A percentile compares a stretch with the other conserved stretches of the same genome.
Conservation (phyloP, 2,797 vertebrate species). For the Chromis chromis region DNA sequence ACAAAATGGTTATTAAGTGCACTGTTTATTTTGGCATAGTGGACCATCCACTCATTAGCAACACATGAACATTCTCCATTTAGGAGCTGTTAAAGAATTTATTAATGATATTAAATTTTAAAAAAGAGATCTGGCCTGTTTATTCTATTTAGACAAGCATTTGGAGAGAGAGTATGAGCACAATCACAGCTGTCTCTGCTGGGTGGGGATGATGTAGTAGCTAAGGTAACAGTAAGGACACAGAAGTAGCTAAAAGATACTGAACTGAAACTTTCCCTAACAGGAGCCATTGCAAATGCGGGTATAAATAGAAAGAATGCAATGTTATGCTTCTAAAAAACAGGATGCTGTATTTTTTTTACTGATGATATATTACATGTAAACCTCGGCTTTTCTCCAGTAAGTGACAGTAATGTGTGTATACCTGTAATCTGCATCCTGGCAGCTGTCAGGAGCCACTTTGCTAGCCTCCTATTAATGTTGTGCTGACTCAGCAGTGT, state of each 20-base stretch:
- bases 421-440: constrained; percentile 45
- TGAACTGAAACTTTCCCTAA: not conserved
- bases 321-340: not conserved
- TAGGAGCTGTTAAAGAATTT: not conserved
- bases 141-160: not conserved
- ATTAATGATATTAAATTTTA: not conserved
- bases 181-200: not conserved
- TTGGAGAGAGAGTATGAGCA: not conserved
- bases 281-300: not conserved
- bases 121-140: not conserved
- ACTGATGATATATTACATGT: not conserved
- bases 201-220: not conserved
- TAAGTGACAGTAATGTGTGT: constrained; percentile 33
- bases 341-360: not conserved
- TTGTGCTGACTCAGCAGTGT: constrained; percentile 65
- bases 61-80: not conserved
- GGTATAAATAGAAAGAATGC: too few relatives aligned
- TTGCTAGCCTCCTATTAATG: constrained; percentile 52
- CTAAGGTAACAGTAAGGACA: constrained; percentile 3
- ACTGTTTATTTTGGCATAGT: not conserved
- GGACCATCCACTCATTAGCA: not conserved
- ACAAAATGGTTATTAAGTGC: not conserved
- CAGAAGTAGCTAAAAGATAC: not conserved
- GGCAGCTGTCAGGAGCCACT: constrained; percentile 60
- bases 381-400: not conserved